Evolutionary conservation across 2,797 vertebrate species (phyloP), one percentile per base, ranked within the genome.

Genomic region (Protosalanx chinensis): DNA sequence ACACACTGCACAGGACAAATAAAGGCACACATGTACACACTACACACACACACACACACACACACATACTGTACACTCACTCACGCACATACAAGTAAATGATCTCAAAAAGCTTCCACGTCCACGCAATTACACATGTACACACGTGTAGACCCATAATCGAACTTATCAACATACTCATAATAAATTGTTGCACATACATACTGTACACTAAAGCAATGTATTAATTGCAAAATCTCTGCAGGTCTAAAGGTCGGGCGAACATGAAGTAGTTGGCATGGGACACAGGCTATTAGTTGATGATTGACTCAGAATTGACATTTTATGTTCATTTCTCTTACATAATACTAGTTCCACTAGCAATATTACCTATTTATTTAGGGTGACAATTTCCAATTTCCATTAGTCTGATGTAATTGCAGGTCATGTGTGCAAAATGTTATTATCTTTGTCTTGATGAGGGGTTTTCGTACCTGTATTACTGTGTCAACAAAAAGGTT

Each of bases 261-360:
- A 67, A 79, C 29, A 68, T 71, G 69, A 71, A 77, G 73, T 35
- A 0, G 62, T n/a, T 23, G n/a, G 32, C 60, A 15, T 4, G 62
- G 41, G 62, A 65, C 81, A 79, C 57, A 27, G 23, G 23, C 23
- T 27, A 72, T 7, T 70, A 46, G 82, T 85, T 76, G 78, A 86
- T 88, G 71, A 84, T 81, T 87, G 67, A 82, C 71, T 27, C 2
- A 7, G 8, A 78, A 80, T 81, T 84, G 70, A 79, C 76, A 68
- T 23, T 7, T 69, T 32, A 75, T 64, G 23, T 41, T 46, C 18
- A 33, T 10, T 13, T 64, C 4, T 64, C 6, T 23, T 23, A 64
- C 37, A 64, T 33, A 37, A n/a, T 64, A 23, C 49, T 27, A 5
- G 41, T 66, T 51, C 23, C 23, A 27, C 23, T 27, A 27, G 12